Conservation (phyloP, 2,113 vertebrate species). For the Porphyrio hochstetteri region DNA sequence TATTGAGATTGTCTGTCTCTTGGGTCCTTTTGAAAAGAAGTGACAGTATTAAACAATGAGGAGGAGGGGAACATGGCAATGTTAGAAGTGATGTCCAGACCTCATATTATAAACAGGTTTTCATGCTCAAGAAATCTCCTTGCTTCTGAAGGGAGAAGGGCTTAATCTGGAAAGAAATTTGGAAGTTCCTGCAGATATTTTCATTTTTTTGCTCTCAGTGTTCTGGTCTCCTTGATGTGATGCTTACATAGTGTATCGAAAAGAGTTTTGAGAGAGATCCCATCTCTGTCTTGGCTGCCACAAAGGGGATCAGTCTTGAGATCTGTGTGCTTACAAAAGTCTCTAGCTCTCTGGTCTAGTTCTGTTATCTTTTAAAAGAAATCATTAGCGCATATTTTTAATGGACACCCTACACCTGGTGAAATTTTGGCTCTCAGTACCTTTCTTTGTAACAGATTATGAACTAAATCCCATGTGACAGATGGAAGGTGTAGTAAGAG, state of each 20-base stretch:
- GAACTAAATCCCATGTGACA: background rate
- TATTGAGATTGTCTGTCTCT: background rate
- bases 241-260: background rate
- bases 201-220: fast-evolving
- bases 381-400: background rate
- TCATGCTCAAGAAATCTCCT: background rate
- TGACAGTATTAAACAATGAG: background rate
- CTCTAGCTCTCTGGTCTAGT: background rate
- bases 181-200: background rate
- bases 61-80: background rate
- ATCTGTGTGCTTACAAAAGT: background rate
- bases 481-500: background rate
- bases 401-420: background rate
- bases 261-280: background rate
- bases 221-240: background rate
- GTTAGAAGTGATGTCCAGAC: background rate
- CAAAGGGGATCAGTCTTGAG: background rate
- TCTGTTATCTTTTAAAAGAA: background rate
- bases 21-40: background rate
- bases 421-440: background rate
- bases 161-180: background rate
- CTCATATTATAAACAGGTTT: background rate
- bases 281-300: background rate
- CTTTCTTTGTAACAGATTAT: background rate
- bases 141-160: background rate